Conservation (phyloP, 2,888 invertebrate species). For the Nasonovia ribisnigri region DNA sequence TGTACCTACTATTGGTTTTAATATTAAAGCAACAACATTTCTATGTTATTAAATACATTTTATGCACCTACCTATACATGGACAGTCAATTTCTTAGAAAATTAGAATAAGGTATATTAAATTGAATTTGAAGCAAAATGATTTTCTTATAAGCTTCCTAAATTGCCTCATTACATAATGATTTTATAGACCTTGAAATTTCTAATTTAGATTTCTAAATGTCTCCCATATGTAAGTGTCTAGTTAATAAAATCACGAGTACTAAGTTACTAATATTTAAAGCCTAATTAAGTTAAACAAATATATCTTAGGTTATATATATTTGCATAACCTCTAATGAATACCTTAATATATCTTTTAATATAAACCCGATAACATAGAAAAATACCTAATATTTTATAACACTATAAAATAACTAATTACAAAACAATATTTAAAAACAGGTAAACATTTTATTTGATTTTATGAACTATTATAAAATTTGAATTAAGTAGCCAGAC, state of each 20-base stretch:
- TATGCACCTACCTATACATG: neutral
- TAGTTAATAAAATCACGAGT: neutral
- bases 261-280: neutral
- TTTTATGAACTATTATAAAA: neutral
- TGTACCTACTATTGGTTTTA: constrained; percentile 12
- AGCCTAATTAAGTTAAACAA: neutral
- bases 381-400: neutral
- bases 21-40: neutral
- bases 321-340: neutral
- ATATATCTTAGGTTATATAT: neutral
- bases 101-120: neutral
- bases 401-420: neutral
- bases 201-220: constrained; percentile 30
- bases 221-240: neutral
- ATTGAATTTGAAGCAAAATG: neutral
- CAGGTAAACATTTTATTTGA: neutral
- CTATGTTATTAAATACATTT: neutral
- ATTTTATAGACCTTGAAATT: constrained; percentile 27
- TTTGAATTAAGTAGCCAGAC: no score
- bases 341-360: neutral
- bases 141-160: neutral
- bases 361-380: neutral
- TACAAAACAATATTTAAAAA: neutral
- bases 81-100: neutral
- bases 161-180: constrained; percentile 30